Evolutionary conservation across 2,113 vertebrate species (phyloP), one percentile per base, ranked within the genome.

Genomic region (Gambusia affinis): DNA sequence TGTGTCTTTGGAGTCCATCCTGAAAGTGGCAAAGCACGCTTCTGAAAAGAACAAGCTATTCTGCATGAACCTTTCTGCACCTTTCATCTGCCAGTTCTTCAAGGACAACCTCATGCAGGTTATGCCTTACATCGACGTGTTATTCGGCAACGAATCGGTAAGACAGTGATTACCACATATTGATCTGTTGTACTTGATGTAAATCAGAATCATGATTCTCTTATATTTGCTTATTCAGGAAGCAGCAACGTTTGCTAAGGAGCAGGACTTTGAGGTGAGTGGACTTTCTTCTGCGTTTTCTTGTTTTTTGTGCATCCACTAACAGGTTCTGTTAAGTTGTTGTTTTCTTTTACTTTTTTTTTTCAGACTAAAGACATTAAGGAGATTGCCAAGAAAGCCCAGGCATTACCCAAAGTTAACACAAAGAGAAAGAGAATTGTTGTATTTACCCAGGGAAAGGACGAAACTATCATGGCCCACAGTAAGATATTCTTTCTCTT

Each of bases 131-230:
- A 96, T 99, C 1, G 98, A 99, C 15, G 92, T 99, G 84, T 94
- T 99, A 51, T 99, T 99, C 67, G 97, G 98, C 86, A 99, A 99
- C 47, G 97, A 99, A 88, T 95, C 93, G 67, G 98, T 99, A 85
- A 96, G 95, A 8, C 39, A 30, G 42, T 61, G 4, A 27, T 28
- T 19, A 73, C 33, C 1, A 35, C 66, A 64, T 42, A 17, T 27
- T 1, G 17, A 2, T 72, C 30, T 67, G 31, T 29, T 22, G 69
- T 6, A 3, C 4, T 69, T 65, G 42, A 8, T 42, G 8, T 35
- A 5, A 64, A 19, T 24, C 30, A 11, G 27, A 12, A 57, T 17
- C 12, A 61, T 70, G 47, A 74, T 68, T 14, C 11, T 73, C 44
- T 61, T 70, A 14, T 69, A 61, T 73, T 76, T 61, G 4, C 78